Percentiles rank a stretch among this genome's conserved stretches.
Conservation (phyloP, 2,888 invertebrate species). For the Hetaerina titia region DNA sequence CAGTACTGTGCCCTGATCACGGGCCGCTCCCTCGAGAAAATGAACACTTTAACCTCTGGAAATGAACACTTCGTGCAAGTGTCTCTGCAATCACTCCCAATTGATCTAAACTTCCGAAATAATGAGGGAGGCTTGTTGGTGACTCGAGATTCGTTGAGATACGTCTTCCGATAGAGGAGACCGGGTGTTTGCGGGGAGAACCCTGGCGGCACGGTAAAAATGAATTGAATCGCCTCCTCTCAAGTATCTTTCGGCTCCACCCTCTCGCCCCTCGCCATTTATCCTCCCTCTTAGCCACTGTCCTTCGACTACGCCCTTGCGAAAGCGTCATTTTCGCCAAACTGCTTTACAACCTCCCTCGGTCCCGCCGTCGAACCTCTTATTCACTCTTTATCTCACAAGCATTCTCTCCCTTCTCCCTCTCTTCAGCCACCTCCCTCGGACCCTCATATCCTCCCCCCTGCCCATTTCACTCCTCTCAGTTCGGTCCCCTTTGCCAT, state of each 20-base stretch:
- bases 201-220: background rate
- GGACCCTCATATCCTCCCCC: background rate
- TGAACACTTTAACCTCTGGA: conserved; percentile 11
- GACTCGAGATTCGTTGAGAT: background rate
- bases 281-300: background rate
- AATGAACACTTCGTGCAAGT: conserved; percentile 28
- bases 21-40: background rate
- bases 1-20: background rate
- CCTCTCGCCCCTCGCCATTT: background rate
- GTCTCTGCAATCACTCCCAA: background rate
- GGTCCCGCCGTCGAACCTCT: background rate
- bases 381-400: background rate
- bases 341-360: background rate
- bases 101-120: background rate
- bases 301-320: background rate
- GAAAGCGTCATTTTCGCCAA: conserved; percentile 15
- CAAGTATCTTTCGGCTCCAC: background rate
- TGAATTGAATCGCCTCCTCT: background rate
- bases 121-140: background rate
- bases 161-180: background rate
- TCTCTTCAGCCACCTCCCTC: background rate
- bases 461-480: background rate
- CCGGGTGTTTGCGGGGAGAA: background rate
- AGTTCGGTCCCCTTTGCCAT: background rate
- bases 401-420: background rate